A percentile compares a stretch with the other conserved stretches of the same genome.
These are phyloP conservation scores for Coptodon bakossiorum DNA, from an alignment of 2,113 vertebrate species.

Conservation along the genomic window DNA sequence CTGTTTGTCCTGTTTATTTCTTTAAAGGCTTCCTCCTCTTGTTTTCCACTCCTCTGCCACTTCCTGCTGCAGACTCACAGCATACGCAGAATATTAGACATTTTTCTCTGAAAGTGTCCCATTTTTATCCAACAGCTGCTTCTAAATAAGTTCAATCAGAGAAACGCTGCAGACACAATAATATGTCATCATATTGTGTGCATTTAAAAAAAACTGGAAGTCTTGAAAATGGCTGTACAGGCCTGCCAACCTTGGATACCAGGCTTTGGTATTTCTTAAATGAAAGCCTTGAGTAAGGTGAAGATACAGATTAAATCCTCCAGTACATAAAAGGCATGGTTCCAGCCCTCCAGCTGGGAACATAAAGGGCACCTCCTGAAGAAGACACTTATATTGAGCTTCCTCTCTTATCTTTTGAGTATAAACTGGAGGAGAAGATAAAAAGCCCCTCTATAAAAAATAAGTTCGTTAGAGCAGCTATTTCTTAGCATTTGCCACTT, in stretches of 20 bases:
- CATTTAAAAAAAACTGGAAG: neutral
- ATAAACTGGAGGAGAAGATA: neutral
- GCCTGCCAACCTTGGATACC: neutral
- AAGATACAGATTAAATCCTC: neutral
- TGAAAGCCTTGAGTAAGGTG: neutral
- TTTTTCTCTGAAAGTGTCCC: neutral
- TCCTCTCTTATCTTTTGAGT: neutral
- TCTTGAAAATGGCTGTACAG: neutral
- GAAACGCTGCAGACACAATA: neutral
- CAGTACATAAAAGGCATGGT: neutral
- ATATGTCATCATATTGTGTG: fast-evolving
- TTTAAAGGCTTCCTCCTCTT: neutral
- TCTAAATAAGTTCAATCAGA: neutral
- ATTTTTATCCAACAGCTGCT: neutral
- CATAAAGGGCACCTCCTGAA: neutral
- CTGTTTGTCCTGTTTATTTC: neutral
- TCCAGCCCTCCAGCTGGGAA: neutral
- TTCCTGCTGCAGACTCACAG: neutral
- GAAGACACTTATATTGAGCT: neutral
- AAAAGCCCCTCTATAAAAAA: neutral
- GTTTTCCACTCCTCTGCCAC: fast-evolving
- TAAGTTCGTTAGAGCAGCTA: fast-evolving
- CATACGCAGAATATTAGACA: neutral
- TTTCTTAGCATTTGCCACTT: neutral
- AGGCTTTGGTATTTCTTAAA: neutral